These are phyloP conservation scores for Enteromius thamalakanensis DNA, from an alignment of 2,797 vertebrate genomes.

Conservation along the genomic window DNA sequence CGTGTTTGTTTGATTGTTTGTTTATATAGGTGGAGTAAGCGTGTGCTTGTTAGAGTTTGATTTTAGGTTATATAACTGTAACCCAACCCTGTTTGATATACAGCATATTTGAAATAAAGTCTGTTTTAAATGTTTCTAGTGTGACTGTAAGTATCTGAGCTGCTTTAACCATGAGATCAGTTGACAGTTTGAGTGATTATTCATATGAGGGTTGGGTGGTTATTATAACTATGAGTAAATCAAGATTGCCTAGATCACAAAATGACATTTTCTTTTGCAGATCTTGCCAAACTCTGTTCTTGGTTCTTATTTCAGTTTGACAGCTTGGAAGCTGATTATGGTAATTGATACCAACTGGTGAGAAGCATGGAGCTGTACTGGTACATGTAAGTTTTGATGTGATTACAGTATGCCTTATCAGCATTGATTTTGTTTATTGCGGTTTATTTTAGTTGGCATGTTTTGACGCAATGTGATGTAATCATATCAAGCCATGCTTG, in stretches of 20 bases:
- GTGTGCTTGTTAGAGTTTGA: not conserved
- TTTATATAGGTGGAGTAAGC: not conserved
- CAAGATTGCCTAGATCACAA: not conserved
- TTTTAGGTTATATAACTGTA: not conserved
- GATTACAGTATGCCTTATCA: not conserved
- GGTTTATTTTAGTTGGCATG: not conserved
- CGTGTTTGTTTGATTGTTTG: not conserved
- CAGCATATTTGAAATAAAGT: not conserved
- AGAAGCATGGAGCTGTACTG: conserved; percentile 83
- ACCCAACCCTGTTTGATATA: not conserved
- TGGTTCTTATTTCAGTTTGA: conserved; percentile 38
- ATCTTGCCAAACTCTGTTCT: conserved; percentile 6
- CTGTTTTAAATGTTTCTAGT: not conserved
- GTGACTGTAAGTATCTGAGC: not conserved
- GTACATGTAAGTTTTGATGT: conserved; percentile 81
- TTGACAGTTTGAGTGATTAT: not conserved
- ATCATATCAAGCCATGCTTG: not conserved
- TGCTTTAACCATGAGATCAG: conserved; percentile 10
- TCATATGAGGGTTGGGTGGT: not conserved
- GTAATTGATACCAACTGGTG: conserved; percentile 60
- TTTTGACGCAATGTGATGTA: not conserved
- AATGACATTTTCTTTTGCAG: not conserved
- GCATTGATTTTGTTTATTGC: not conserved
- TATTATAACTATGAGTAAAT: not conserved
- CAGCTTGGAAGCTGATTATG: conserved; percentile 59